phyloP scores from a whole-genome alignment of 2,113 vertebrate species.

The Microtus montanus region DNA sequence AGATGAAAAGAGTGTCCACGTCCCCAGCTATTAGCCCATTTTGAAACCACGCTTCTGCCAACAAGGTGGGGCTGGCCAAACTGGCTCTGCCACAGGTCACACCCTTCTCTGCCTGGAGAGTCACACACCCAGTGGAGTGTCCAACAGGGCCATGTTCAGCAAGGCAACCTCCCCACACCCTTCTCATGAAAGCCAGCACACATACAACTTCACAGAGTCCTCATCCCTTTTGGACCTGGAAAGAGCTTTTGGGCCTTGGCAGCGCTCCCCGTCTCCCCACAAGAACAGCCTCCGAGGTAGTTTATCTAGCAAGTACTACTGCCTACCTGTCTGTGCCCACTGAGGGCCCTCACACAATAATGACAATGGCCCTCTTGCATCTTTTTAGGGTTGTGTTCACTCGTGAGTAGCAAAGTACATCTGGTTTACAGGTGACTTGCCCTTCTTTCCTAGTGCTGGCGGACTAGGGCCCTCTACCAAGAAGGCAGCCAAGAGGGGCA shows the following conservation, averaged over 20 bases:
- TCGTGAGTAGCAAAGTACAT: neutral
- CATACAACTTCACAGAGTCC: neutral
- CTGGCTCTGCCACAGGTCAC: conserved; percentile 48
- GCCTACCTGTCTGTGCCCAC: neutral
- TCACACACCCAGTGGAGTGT: neutral
- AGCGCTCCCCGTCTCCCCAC: too few species aligned
- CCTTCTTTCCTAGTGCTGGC: neutral
- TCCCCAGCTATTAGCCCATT: conserved; percentile 63
- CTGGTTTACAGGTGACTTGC: neutral
- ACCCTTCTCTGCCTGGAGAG: conserved; percentile 40
- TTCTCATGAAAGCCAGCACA: neutral
- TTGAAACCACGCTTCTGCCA: conserved; percentile 66
- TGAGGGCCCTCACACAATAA: neutral
- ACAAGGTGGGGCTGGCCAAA: conserved; percentile 57
- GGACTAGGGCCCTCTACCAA: too few species aligned
- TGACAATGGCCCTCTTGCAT: neutral
- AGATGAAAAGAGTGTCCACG: conserved; percentile 68
- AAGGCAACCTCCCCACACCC: neutral
- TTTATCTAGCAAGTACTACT: too few species aligned
- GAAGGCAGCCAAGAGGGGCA: neutral
- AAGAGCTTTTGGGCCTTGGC: neutral
- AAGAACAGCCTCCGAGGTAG: neutral
- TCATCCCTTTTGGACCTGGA: rapidly evolving
- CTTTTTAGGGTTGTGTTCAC: neutral
- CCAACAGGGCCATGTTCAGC: neutral